Evolutionary conservation across 92 coral and sea anemone species (phyloP), one percentile per base, ranked within the genome.

Genomic region (Meandrina meandrites): DNA sequence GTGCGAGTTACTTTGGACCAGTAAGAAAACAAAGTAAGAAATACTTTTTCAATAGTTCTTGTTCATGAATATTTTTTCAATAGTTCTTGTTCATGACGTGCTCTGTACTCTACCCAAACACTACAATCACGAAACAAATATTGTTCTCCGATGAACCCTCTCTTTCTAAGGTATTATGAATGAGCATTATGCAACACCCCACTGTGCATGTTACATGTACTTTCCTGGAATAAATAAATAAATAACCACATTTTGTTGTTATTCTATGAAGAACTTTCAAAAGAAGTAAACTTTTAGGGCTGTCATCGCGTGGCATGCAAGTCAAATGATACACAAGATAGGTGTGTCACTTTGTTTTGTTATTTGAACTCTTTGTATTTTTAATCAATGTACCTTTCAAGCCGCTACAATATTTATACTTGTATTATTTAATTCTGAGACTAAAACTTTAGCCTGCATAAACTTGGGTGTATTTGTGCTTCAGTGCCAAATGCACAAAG

Each of bases 311-410:
- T 60, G 30, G n/a, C 67, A 64, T n/a, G 34, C 70, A 64, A 64
- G 15, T 28, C n/a, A 27, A 28, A 64, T 64, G 68, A 2, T 28
- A 60, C 30, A n/a, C 4, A 10, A 64, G 34, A 64, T n/a, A 64
- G 32, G 70, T 24, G 68, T 27, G 70, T 64, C 70, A n/a, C 70
- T 64, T 64, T 64, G 70, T 64, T 62, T 64, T 64, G 70, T 27
- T 17, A 64, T 64, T 64, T 64, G 70, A 64, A n/a, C 70, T 24
- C 30, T n/a, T n/a, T n/a, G 30, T 62, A n/a, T 62, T 22, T 12
- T 8, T n/a, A n/a, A 10, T 64, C 70, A 21, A n/a, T 9, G 70
- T 2, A 8, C 1, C 31, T 64, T 27, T 27, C 24, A n/a, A 0
- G 3, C 70, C 70, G 70, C 34, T 64, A 27, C 9, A 27, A n/a